Base-by-base conservation (phyloP, 2,888 invertebrate genomes). In the Augochlorella aurata region DNA sequence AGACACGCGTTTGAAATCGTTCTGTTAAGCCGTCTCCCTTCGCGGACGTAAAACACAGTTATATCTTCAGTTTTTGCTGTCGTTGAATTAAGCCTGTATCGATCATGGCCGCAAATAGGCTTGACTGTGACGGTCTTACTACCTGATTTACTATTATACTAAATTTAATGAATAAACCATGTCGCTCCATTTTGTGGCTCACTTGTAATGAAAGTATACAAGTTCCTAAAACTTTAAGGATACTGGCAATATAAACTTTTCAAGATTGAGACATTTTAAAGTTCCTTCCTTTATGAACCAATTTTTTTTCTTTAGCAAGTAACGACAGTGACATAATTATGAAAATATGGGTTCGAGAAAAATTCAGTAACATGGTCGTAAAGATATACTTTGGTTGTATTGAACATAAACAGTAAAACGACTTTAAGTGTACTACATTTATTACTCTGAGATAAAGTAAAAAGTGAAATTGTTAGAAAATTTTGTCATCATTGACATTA, bases 1-100 rank as follows among this genome's bases (percentile, higher is more conserved):
- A 87, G 89, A 89, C 84, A 86, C 85, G 77, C 87, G 80, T 89
- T 89, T 83, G 71, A 76, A 85, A 88, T 85, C 76, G 75, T 65
- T 52, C 70, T 73, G 81, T 73, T 65, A 79, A 72, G 70, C 66
- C 29, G 45, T 71, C 29, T 76, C 24, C 29, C 24, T 29, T 58
- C 69, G 16, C 47, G 21, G 65, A 47, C 54, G 85, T 68, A 49
- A 79, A 84, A 66, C 63, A 63, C 61, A 29, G 54, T 16, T 21
- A 14, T 50, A 74, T 65, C 54, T 44, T 49, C 4, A 49, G 44
- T 58, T 72, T 47, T 77, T 80, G 38, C 47, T 73, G 38, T 29
- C 18, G 45, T 16, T 54, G 21, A 67, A 54, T 24, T 44, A 21
- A 67, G 29, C 14, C 54, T 21, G 54, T 44, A 44, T 70, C 63